Percentiles rank a stretch among this genome's conserved stretches.
phyloP scores from a whole-genome alignment of 1,140 invertebrate species.

The Psix sp. region DNA sequence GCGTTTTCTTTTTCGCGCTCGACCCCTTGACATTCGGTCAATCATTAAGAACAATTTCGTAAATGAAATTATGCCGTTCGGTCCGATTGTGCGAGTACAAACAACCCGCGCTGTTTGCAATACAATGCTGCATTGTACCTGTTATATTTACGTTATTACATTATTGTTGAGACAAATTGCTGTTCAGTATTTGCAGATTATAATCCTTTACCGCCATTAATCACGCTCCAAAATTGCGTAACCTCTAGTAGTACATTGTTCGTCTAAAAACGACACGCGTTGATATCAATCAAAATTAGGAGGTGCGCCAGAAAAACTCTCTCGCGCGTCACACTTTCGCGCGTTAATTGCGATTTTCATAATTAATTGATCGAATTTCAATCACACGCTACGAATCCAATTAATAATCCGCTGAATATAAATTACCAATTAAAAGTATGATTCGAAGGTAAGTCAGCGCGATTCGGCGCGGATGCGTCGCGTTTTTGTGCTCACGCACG shows the following conservation, averaged over 20 bases:
- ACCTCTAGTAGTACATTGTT: slow-evolving; percentile 31
- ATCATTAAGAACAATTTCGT: slow-evolving; percentile 30
- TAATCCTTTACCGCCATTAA: slow-evolving; percentile 48
- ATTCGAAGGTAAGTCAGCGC: slow-evolving; percentile 54
- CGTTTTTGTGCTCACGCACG: slow-evolving; percentile 47
- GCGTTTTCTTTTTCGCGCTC: not conserved
- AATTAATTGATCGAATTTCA: slow-evolving; percentile 54
- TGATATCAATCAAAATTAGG: slow-evolving; percentile 55
- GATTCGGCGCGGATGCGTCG: slow-evolving; percentile 24
- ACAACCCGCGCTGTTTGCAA: slow-evolving; percentile 22
- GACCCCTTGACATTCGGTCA: slow-evolving; percentile 1
- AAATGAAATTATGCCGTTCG: slow-evolving; percentile 5
- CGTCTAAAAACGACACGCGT: slow-evolving; percentile 35
- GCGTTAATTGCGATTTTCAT: slow-evolving; percentile 53
- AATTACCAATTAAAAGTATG: slow-evolving; percentile 59
- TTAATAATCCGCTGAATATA: slow-evolving; percentile 57
- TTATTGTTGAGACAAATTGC: slow-evolving; percentile 56
- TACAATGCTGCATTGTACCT: slow-evolving; percentile 11
- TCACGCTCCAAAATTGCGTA: slow-evolving; percentile 48
- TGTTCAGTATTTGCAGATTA: slow-evolving; percentile 52
- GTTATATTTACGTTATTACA: slow-evolving; percentile 41
- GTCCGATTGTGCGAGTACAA: slow-evolving; percentile 11
- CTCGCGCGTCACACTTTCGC: slow-evolving; percentile 15
- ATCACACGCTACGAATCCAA: slow-evolving; percentile 53
- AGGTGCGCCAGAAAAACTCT: slow-evolving; percentile 26